Evolutionary conservation across 2,888 invertebrate genomes (phyloP), one percentile per base, ranked within the genome.

Genomic region (Allolobophora icterica): DNA sequence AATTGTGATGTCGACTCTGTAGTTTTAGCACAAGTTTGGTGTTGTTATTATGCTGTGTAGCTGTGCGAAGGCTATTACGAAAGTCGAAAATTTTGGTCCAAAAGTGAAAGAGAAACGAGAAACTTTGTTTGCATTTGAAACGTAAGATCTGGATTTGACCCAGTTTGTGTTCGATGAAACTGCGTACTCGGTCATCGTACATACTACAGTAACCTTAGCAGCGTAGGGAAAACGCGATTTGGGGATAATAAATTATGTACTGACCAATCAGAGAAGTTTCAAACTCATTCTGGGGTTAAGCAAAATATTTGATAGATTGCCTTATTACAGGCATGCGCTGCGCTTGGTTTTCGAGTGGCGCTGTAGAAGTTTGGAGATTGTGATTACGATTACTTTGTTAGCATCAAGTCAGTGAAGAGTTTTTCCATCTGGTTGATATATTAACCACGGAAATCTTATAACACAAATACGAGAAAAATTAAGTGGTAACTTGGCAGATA

Each of bases 71-170:
- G 94, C 94, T 84, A 94, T 94, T 92, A 93, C 94, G 93, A 93
- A 94, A 91, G 94, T 94, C 93, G 94, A 95, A 94, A 94, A 95
- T 94, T 95, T 95, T 94, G 95, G 94, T 92, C 94, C 94, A 93
- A 93, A 94, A 93, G 93, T 93, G 92, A 91, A 93, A 93, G 93
- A 94, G 92, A 93, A 94, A 93, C 93, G 94, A 93, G 94, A 40
- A 71, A 45, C 94, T 93, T 94, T 93, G 87, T 94, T 94, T 94
- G 94, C 94, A 90, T 5, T 71, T 71, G 71, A 71, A 71, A 30
- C 71, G 71, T 71, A 71, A 71, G 71, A 71, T 71, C 24, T 52
- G 24, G 30, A 71, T 71, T 71, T 71, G 71, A 71, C 71, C 71
- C 71, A 30, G 71, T 71, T 71, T 71, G 71, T 13, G 71, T 71